Evolutionary conservation across 2,797 vertebrate species (phyloP), one percentile per base, ranked within the genome.

Genomic region (Cetoscarus ocellatus): DNA sequence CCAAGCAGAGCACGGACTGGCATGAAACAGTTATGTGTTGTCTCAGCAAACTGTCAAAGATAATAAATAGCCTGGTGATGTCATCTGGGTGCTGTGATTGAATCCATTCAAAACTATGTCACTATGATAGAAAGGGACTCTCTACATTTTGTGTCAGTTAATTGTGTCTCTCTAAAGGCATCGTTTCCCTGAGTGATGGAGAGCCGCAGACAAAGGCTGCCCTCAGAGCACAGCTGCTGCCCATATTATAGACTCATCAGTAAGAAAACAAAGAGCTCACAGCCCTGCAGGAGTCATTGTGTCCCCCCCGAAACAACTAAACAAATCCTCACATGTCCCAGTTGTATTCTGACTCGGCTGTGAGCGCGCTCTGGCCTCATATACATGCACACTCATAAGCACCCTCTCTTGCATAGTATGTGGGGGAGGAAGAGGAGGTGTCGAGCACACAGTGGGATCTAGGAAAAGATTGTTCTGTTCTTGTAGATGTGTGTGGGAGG

Each of bases 391-490:
- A 54, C 5, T 38, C 6, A 40, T 57, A 67, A 58, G 50, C 75
- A 77, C 60, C 49, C 68, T 71, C 74, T 81, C 75, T 55, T 85
- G 82, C 58, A 61, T 68, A 61, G 62, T 81, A 80, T 84, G 81
- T 76, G 83, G 76, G 72, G 78, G 81, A 80, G 85, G 83, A 80
- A 47, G 84, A 80, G 73, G 81, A 85, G 84, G 80, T 82, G 84
- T 82, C 80, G 71, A 82, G 78, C 62, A 67, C 79, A 65, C 73
- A 69, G 70, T 67, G 82, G 78, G 82, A 82, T 91, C 82, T 80
- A 88, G 79, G 80, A 87, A 88, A 89, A 84, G 79, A 83, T 75
- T 69, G 83, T 88, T 86, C 78, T 84, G 79, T 89, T 88, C 86
- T 80, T 73, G 75, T 85, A 80, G 71, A 76, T 89, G 64, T 84